Conservation (phyloP, 2,113 vertebrate genomes). For the Phrynosoma platyrhinos region DNA sequence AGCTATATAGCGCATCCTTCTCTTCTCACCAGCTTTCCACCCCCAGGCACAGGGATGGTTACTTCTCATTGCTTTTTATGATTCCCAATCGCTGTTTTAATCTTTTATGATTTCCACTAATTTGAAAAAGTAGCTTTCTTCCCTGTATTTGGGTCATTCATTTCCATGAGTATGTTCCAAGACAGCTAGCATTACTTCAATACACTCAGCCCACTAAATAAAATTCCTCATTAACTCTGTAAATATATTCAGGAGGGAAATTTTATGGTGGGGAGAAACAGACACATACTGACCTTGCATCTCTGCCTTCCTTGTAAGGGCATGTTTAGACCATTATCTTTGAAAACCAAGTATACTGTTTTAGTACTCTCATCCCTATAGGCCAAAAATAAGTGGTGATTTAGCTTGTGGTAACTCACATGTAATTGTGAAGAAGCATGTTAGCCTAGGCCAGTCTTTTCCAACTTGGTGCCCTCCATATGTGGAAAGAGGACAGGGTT, state of each 20-base stretch:
- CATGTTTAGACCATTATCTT: not conserved
- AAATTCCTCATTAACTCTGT: constrained; percentile 35
- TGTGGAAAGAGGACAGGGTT: not conserved
- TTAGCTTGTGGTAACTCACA: not conserved
- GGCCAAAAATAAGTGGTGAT: not conserved
- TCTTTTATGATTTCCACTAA: constrained; percentile 35
- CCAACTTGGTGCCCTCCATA: not conserved
- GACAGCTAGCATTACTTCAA: constrained; percentile 9
- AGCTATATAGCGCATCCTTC: not conserved
- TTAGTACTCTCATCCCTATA: not conserved
- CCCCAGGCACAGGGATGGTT: constrained; percentile 11
- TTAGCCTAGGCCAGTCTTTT: not conserved
- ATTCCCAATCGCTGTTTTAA: constrained; percentile 33
- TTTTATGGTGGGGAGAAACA: not conserved
- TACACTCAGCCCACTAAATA: constrained; percentile 9
- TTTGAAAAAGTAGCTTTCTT: constrained; percentile 36
- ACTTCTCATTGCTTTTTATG: constrained; percentile 33
- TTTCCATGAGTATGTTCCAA: constrained; percentile 14
- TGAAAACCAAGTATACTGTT: not conserved
- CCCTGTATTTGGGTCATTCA: constrained; percentile 33
- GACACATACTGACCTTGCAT: constrained; percentile 10
- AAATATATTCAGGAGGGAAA: constrained; percentile 36
- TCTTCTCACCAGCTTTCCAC: not conserved
- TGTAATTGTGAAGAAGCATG: not conserved
- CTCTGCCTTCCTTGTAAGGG: not conserved